phyloP scores from a whole-genome alignment of 2,888 invertebrate genomes.

The Drosophila mettleri region DNA sequence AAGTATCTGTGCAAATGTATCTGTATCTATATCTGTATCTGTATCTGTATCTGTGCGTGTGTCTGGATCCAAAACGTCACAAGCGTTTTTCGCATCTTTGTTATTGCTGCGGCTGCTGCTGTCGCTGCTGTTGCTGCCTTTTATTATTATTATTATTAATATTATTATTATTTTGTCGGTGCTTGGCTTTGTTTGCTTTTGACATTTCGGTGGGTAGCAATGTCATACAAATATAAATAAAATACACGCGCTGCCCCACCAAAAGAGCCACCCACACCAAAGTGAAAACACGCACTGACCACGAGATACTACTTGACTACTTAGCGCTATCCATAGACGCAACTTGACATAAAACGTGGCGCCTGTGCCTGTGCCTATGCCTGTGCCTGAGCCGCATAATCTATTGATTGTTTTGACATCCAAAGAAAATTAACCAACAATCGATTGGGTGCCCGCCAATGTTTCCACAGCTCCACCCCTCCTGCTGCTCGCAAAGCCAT shows the following conservation, averaged over 20 bases:
- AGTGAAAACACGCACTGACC: slow-evolving; percentile 54
- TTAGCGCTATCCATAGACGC: slow-evolving; percentile 29
- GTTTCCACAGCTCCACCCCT: slow-evolving; percentile 3
- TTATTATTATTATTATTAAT: slow-evolving; percentile 41
- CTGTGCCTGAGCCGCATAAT: slow-evolving; percentile 24
- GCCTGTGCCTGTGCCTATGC: slow-evolving; percentile 24
- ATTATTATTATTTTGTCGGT: slow-evolving; percentile 47
- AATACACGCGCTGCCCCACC: slow-evolving; percentile 50
- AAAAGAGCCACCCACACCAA: slow-evolving; percentile 50
- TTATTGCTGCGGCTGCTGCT: slow-evolving; percentile 2
- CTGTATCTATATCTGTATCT: slow-evolving; percentile 42
- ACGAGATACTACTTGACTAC: slow-evolving; percentile 38
- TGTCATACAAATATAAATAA: slow-evolving; percentile 82
- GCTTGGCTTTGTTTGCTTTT: slow-evolving; percentile 72
- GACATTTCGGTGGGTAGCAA: slow-evolving; percentile 82
- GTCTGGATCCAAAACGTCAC: slow-evolving; percentile 45
- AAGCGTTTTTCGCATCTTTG: slow-evolving; percentile 57
- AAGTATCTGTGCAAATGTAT: slow-evolving; percentile 57
- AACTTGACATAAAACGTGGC: slow-evolving; percentile 30
- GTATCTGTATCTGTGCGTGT: slow-evolving; percentile 43
- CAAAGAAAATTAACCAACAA: slow-evolving; percentile 16
- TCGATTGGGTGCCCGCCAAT: slow-evolving; percentile 30
- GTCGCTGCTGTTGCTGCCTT: slow-evolving; percentile 41
- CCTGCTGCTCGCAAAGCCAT: slow-evolving; percentile 9
- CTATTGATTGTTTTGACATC: slow-evolving; percentile 44